A percentile compares a stretch with the other conserved stretches of the same genome.
Evolutionary conservation across 2,888 invertebrate genomes (phyloP).

Genomic region (Danaus chrysippus): DNA sequence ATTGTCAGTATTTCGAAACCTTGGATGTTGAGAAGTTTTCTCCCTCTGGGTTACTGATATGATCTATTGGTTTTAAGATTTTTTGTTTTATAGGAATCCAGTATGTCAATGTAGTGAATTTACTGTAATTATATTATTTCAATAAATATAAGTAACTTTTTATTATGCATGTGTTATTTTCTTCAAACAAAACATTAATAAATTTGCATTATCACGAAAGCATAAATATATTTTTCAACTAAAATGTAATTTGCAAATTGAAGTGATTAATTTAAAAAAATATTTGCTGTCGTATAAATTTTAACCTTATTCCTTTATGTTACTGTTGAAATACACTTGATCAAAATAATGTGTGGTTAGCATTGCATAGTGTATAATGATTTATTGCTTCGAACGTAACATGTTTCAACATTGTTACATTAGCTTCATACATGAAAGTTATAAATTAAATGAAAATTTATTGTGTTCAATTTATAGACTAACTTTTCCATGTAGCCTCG

Average conservation of each 20-base stretch:
- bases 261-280: conserved; percentile 9
- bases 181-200: conserved; percentile 7
- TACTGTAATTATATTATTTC: not conserved
- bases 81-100: conserved; percentile 7
- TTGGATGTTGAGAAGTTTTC: conserved; percentile 30
- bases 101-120: not conserved
- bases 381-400: conserved; percentile 22
- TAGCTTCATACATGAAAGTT: conserved; percentile 16
- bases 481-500: conserved; percentile 4
- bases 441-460: conserved; percentile 9
- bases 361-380: conserved; percentile 15
- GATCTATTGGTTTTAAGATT: conserved; percentile 28
- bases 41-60: conserved; percentile 27
- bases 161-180: not conserved
- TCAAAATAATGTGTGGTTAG: not conserved
- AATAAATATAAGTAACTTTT: not conserved
- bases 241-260: conserved; percentile 6
- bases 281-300: conserved; percentile 32
- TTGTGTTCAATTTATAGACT: conserved; percentile 2
- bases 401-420: conserved; percentile 15
- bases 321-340: conserved; percentile 4
- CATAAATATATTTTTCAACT: conserved; percentile 5
- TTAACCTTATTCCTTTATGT: conserved; percentile 21
- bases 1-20: conserved; percentile 46
- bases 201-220: conserved; percentile 7